A percentile compares a stretch with the other conserved stretches of the same genome.
phyloP scores from a whole-genome alignment of 2,113 vertebrate genomes.

The Piprites chloris region DNA sequence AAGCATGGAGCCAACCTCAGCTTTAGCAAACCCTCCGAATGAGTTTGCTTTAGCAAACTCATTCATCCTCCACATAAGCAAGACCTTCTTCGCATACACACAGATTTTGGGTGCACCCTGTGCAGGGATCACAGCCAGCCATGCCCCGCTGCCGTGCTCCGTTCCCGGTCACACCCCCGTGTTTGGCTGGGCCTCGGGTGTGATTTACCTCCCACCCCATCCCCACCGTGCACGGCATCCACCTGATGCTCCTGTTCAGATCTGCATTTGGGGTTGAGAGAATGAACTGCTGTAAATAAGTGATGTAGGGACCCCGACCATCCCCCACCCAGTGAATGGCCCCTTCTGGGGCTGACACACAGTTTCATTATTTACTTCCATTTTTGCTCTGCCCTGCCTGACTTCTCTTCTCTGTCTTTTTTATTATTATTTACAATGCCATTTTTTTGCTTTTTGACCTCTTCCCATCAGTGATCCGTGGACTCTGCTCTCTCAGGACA shows the following conservation, averaged over 20 bases:
- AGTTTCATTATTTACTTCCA: neutral
- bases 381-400: neutral
- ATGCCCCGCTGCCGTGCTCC: accelerated
- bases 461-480: neutral
- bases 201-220: neutral
- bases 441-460: neutral
- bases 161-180: neutral
- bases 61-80: too few relatives aligned
- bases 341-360: neutral
- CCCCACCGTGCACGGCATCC: accelerated
- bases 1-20: neutral
- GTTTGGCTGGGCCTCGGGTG: neutral
- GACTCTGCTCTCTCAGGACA: neutral
- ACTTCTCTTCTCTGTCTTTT: neutral
- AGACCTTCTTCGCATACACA: too few relatives aligned
- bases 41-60: neutral
- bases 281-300: neutral
- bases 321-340: accelerated
- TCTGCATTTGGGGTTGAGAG: neutral
- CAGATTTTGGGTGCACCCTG: accelerated
- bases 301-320: neutral
- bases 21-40: neutral
- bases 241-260: neutral
- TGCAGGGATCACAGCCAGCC: neutral
- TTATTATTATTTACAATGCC: neutral